Percentiles rank a stretch among this genome's conserved stretches.
These are phyloP conservation scores for Strigops habroptila DNA, from an alignment of 2,113 vertebrate species.

Conservation along the genomic window DNA sequence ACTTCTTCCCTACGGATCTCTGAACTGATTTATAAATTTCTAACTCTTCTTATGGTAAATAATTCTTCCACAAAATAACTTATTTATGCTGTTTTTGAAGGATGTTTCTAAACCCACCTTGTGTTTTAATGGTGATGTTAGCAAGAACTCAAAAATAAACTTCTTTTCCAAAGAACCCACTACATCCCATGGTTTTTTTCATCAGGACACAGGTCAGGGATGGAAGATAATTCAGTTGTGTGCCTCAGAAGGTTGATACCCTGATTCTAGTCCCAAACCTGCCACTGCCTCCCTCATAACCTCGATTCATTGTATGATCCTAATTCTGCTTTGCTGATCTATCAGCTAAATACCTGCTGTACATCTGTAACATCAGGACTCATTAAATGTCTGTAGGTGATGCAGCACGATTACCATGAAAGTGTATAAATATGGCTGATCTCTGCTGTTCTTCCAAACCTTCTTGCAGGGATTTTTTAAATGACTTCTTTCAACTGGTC, in stretches of 20 bases:
- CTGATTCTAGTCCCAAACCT: background rate
- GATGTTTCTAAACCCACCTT: background rate
- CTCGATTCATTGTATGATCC: background rate
- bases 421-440: background rate
- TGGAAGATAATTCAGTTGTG: background rate
- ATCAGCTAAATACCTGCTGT: background rate
- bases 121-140: background rate
- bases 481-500: background rate
- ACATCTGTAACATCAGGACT: background rate
- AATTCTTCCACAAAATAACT: conserved; percentile 25
- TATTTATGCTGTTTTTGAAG: conserved; percentile 45
- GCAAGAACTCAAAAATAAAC: background rate
- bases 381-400: background rate
- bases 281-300: background rate
- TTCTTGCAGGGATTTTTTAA: background rate
- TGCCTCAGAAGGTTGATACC: background rate
- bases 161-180: background rate
- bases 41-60: conserved; percentile 8
- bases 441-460: background rate
- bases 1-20: background rate
- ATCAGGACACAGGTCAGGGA: background rate
- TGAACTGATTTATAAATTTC: background rate
- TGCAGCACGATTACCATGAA: background rate
- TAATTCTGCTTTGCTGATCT: background rate
- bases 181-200: background rate